A percentile compares a stretch with the other conserved stretches of the same genome.
phyloP scores from a whole-genome alignment of 2,888 invertebrate species.

The Uloborus plumipes region DNA sequence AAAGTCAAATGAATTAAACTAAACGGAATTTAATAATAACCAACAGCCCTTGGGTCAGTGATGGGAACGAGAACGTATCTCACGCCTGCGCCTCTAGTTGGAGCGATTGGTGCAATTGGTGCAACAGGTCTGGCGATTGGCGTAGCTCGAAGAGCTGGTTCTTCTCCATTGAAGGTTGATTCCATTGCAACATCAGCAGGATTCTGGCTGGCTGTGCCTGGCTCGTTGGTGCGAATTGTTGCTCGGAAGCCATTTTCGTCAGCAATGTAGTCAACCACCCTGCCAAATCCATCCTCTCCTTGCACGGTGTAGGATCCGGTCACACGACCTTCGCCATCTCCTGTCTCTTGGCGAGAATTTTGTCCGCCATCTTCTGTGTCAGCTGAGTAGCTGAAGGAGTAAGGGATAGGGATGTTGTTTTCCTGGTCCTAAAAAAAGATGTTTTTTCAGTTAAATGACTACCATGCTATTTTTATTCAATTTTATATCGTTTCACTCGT shows the following conservation, averaged over 20 bases:
- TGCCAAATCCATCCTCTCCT: constrained; percentile 36
- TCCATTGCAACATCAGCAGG: constrained; percentile 57
- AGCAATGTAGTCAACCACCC: constrained; percentile 55
- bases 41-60: constrained; percentile 28
- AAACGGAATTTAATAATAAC: constrained; percentile 10
- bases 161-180: constrained; percentile 29
- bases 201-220: constrained; percentile 55
- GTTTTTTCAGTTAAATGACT: no score
- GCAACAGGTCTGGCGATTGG: constrained; percentile 18
- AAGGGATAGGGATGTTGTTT: constrained; percentile 43
- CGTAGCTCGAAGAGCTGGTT: constrained; percentile 12
- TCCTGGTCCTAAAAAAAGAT: constrained; percentile 13
- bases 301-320: constrained; percentile 55
- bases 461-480: no score
- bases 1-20: neutral
- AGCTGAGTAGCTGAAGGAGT: constrained; percentile 52
- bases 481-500: no score
- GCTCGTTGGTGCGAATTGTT: constrained; percentile 53
- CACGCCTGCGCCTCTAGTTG: constrained; percentile 17
- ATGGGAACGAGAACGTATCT: constrained; percentile 39
- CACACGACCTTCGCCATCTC: constrained; percentile 54
- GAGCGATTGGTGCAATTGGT: neutral
- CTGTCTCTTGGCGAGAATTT: constrained; percentile 43
- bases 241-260: constrained; percentile 62
- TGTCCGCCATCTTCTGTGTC: constrained; percentile 48